Percentiles rank a stretch among this genome's conserved stretches.
Evolutionary conservation across 2,113 vertebrate genomes (phyloP).

Genomic region (Coturnix japonica): DNA sequence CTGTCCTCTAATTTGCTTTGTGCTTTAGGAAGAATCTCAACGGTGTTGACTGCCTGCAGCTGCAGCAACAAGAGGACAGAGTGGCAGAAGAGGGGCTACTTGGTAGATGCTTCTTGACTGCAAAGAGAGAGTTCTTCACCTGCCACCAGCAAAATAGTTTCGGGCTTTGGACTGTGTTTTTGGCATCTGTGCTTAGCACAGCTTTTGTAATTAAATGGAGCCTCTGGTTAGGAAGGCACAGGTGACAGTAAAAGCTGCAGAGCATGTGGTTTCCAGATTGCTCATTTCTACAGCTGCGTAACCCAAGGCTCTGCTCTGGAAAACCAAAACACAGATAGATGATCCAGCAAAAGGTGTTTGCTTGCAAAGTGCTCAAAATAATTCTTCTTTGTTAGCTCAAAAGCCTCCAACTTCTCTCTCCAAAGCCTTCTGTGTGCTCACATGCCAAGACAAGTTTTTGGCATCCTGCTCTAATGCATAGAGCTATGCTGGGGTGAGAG

Average conservation of each 20-base stretch:
- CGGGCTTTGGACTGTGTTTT: not conserved
- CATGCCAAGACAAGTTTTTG: not conserved
- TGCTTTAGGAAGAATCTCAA: not conserved
- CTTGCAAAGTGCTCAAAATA: not conserved
- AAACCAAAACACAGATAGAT: not conserved
- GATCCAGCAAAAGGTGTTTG: not conserved
- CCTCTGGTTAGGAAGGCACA: slow-evolving; percentile 33
- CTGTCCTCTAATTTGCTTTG: not conserved
- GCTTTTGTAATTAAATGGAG: slow-evolving; percentile 58
- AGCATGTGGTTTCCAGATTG: not conserved
- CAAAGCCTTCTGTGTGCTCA: not conserved
- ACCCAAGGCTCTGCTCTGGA: not conserved
- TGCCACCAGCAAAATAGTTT: slow-evolving; percentile 6
- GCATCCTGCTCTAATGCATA: not conserved
- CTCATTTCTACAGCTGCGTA: not conserved
- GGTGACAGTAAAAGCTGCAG: not conserved
- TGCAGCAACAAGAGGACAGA: not conserved
- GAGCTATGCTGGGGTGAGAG: slow-evolving; percentile 20
- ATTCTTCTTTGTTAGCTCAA: not conserved
- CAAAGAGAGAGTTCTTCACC: not conserved
- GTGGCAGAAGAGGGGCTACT: not conserved
- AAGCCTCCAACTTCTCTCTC: not conserved
- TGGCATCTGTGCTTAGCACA: slow-evolving; percentile 2
- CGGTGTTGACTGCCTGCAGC: not conserved
- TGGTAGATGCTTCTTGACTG: not conserved